Percentiles rank a stretch among this genome's conserved stretches.
Conservation (phyloP, 2,888 invertebrate species). For the Encarsia formosa region DNA sequence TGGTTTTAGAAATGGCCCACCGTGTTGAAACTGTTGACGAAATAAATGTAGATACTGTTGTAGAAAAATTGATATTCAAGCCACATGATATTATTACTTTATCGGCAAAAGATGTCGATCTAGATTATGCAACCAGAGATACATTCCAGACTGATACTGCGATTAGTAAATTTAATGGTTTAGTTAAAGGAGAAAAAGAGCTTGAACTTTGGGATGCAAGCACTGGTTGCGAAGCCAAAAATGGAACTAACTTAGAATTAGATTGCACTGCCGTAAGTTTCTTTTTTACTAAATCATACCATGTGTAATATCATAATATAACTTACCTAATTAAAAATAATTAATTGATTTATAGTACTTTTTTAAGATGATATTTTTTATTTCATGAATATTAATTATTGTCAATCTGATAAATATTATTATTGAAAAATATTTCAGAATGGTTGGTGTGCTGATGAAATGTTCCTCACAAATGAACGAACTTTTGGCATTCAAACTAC, state of each 20-base stretch:
- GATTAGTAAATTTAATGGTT: conserved; percentile 83
- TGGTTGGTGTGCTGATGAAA: conserved; percentile 96
- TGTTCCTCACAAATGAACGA: conserved; percentile 91
- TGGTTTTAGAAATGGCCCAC: conserved; percentile 83
- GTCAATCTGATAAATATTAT: too few species aligned
- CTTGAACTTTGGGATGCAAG: conserved; percentile 83
- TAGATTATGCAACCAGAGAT: conserved; percentile 84
- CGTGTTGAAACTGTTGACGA: conserved; percentile 68
- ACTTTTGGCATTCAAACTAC: conserved; percentile 90
- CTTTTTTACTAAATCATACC: conserved; percentile 7
- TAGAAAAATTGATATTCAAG: conserved; percentile 79
- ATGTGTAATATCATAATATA: conserved; percentile 4
- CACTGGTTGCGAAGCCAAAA: conserved; percentile 55
- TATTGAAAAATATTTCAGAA: conserved; percentile 61
- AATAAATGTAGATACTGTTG: conserved; percentile 66
- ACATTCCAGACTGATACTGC: conserved; percentile 85
- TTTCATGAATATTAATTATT: background rate
- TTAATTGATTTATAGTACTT: background rate
- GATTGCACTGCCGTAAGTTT: conserved; percentile 62
- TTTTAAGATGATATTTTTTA: background rate
- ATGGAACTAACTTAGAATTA: conserved; percentile 65
- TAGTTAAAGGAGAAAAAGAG: conserved; percentile 69
- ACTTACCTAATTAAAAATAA: conserved; percentile 1
- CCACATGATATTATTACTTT: conserved; percentile 80
- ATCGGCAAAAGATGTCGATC: conserved; percentile 77